Evolutionary conservation across 2,888 invertebrate genomes (phyloP), one percentile per base, ranked within the genome.

Genomic region (Latrodectus hesperus): DNA sequence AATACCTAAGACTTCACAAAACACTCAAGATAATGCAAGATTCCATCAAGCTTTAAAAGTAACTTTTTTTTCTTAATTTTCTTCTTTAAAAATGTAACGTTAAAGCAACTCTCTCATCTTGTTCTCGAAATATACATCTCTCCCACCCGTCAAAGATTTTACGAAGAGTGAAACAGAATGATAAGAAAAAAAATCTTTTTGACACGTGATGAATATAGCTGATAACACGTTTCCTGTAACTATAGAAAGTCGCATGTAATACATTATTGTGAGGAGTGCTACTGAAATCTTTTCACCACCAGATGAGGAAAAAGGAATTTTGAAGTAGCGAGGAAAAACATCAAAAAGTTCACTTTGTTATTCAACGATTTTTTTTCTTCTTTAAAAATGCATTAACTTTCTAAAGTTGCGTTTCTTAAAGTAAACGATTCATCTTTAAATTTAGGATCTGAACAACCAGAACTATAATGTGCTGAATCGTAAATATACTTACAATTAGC

Each of bases 91-190:
- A 64, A 72, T 67, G 71, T 38, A 49, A 72, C 55, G 72, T 38
- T 38, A 38, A 72, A 51, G 64, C 75, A 55, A 38, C 64, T 65
- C 52, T 26, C 22, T 52, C 68, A 77, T 26, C 71, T 26, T 52
- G 72, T 74, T 80, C 76, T 76, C 55, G 70, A 81, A 86, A 86
- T 86, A 86, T 86, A 80, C 64, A 52, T 51, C n/a, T 52, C 73
- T 68, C 16, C 53, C 26, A 72, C 73, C 64, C 73, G 64, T 76
- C 67, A 71, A 74, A 70, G 51, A 70, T 68, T 75, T 85, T 67
- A 82, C 60, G 83, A 76, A 76, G 52, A 65, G n/a, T 65, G 38
- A 53, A 65, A 71, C 4, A 38, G 67, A 67, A 22, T 22, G 52
- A 73, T 49, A 67, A 11, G 52, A 77, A 75, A 67, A 79, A 85